Evolutionary conservation across 2,888 invertebrate species (phyloP).

Genomic region (Dasysyrphus tricinctus): DNA sequence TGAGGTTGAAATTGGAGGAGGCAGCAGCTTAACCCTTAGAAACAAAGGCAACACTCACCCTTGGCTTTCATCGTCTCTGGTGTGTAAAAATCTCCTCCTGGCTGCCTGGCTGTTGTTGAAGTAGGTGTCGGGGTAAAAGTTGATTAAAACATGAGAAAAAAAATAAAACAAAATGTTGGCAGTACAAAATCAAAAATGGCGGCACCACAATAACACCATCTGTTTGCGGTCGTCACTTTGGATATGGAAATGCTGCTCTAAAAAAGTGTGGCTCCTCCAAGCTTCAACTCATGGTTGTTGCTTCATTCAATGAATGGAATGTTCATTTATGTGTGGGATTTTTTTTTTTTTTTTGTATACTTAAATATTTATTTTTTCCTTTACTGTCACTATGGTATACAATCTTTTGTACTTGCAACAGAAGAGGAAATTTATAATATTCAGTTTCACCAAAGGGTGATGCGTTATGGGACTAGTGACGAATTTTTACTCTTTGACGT

Average conservation of each 20-base stretch:
- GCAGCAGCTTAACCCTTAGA: slow-evolving; percentile 51
- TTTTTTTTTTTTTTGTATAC: slow-evolving; percentile 24
- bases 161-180: slow-evolving; percentile 44
- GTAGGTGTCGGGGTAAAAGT: slow-evolving; percentile 67
- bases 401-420: slow-evolving; percentile 59
- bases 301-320: slow-evolving; percentile 62
- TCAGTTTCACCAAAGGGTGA: slow-evolving; percentile 57
- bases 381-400: slow-evolving; percentile 44
- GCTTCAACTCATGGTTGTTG: slow-evolving; percentile 7
- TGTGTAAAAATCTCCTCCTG: slow-evolving; percentile 14
- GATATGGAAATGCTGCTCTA: slow-evolving; percentile 32
- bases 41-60: slow-evolving; percentile 49
- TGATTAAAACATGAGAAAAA: slow-evolving; percentile 53
- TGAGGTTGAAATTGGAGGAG: slow-evolving; percentile 28
- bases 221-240: slow-evolving; percentile 69
- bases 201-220: slow-evolving; percentile 68
- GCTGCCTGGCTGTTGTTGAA: neutral
- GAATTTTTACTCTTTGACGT: slow-evolving; percentile 40
- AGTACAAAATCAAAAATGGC: slow-evolving; percentile 71
- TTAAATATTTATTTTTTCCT: slow-evolving; percentile 20
- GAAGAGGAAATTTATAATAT: slow-evolving; percentile 64
- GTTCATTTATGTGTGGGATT: slow-evolving; percentile 51
- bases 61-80: slow-evolving; percentile 24
- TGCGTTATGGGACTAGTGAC: slow-evolving; percentile 49
- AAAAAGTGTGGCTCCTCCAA: neutral